Percentiles rank a stretch among this genome's conserved stretches.
These are phyloP conservation scores for Rhabdophis nuchalis DNA, from an alignment of 2,797 vertebrate genomes.

Conservation along the genomic window DNA sequence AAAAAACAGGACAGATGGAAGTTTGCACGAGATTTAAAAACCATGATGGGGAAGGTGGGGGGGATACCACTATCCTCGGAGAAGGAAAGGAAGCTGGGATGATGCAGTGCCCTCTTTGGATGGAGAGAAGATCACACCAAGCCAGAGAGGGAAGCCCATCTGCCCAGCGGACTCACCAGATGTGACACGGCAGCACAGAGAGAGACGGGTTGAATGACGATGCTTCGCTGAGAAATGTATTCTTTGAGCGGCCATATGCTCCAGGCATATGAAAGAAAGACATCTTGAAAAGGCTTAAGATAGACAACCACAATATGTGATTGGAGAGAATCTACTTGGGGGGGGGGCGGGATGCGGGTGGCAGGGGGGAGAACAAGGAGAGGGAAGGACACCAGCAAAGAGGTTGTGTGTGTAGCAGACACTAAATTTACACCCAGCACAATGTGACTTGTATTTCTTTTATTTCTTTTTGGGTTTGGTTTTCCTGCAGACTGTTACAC, in stretches of 20 bases:
- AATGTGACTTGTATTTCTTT: constrained; percentile 7
- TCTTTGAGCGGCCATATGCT: background rate
- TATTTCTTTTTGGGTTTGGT: background rate
- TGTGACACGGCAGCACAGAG: background rate
- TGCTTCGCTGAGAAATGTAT: background rate
- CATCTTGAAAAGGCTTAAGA: background rate
- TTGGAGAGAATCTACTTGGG: background rate
- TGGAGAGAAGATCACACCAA: background rate
- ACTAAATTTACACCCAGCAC: constrained; percentile 26
- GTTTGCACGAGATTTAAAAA: background rate
- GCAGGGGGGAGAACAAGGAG: background rate
- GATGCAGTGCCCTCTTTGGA: background rate
- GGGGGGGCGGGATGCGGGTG: background rate
- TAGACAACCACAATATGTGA: background rate
- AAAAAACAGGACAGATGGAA: background rate
- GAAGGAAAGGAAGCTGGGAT: background rate
- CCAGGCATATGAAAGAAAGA: background rate
- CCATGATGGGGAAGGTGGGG: no score
- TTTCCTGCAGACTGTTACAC: constrained; percentile 27
- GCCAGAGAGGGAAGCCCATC: background rate
- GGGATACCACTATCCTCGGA: background rate
- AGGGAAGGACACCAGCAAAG: constrained; percentile 27
- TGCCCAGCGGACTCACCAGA: background rate
- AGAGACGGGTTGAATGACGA: background rate
- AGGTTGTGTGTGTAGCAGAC: constrained; percentile 19